These are phyloP conservation scores for Campoplex nolae DNA, from an alignment of 2,888 invertebrate species.

Conservation along the genomic window DNA sequence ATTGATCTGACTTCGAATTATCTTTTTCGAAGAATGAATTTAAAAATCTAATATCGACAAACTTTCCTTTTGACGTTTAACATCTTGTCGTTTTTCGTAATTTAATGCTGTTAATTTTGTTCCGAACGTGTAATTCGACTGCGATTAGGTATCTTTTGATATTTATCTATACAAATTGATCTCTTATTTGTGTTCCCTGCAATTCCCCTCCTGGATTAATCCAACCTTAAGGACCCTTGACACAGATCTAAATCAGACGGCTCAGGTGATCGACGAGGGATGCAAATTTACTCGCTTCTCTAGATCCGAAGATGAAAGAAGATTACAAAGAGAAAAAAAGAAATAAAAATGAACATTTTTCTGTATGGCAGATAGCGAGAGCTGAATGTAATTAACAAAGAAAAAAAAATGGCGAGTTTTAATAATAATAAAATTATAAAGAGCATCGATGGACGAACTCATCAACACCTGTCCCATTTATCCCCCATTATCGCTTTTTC, in stretches of 20 bases:
- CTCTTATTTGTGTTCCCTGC: neutral
- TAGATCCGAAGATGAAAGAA: slow-evolving; percentile 40
- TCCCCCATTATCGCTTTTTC: neutral
- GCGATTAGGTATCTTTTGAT: neutral
- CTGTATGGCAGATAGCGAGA: neutral
- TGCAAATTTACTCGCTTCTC: slow-evolving; percentile 76
- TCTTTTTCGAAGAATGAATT: no score
- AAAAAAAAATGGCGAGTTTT: neutral
- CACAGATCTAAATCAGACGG: slow-evolving; percentile 63
- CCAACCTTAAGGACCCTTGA: slow-evolving; percentile 10
- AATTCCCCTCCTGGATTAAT: neutral
- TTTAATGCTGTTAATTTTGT: neutral
- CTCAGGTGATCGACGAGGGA: slow-evolving; percentile 64
- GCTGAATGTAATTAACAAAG: neutral
- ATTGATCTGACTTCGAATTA: no score
- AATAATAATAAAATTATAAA: neutral
- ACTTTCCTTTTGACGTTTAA: neutral
- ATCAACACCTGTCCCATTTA: neutral
- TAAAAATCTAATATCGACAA: neutral
- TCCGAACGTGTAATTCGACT: neutral
- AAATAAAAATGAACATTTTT: slow-evolving; percentile 75
- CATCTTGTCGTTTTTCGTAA: no score
- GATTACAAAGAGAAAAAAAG: slow-evolving; percentile 61
- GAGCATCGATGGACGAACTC: no score
- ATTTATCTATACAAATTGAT: neutral